Base-by-base conservation (phyloP, 2,797 vertebrate species). In the Chaenodraco wilsoni region DNA sequence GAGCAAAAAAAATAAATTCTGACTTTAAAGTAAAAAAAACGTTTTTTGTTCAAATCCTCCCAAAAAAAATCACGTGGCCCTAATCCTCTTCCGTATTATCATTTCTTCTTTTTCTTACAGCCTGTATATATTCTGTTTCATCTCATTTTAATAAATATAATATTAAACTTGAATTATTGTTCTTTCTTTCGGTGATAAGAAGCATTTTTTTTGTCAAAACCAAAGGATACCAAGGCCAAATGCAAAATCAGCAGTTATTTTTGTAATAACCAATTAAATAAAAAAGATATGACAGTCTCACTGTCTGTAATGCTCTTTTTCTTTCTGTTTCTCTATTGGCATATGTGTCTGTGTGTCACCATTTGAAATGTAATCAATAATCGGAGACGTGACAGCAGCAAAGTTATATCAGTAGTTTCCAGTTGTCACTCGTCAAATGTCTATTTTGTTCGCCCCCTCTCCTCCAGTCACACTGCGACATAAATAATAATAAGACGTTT, bases 281-380 rank as follows among this genome's bases (percentile, higher is more conserved):
- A 0, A 37, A 21, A 49, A 50, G 0, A 59, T 40, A 19, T 19
- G 3, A 11, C 59, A 12, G 33, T 2, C 44, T 19, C 9, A 27
- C 15, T 11, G 11, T 60, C 31, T 55, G 13, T 61, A 17, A 73
- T 68, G 4, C 17, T 12, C 10, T 44, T 37, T 5, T 31, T 4
- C 21, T 44, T 19, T 58, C 2, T 3, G 8, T 23, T 57, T 57
- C 44, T 46, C 58, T 27, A 50, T 46, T 44, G 49, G 40, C 0
- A 6, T 5, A 5, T 7, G 6, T 40, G 44, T 13, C 12, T 17
- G 40, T 69, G 73, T 72, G 73, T 80, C 60, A 57, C 17, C 48
- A 43, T 44, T 51, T 76, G 83, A 89, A 76, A 81, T 3, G 9
- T 74, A 74, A 89, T 91, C 84, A 72, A 89, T 87, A 82, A 69